phyloP scores from a whole-genome alignment of 2,888 invertebrate genomes.

The Coenonympha arcania region DNA sequence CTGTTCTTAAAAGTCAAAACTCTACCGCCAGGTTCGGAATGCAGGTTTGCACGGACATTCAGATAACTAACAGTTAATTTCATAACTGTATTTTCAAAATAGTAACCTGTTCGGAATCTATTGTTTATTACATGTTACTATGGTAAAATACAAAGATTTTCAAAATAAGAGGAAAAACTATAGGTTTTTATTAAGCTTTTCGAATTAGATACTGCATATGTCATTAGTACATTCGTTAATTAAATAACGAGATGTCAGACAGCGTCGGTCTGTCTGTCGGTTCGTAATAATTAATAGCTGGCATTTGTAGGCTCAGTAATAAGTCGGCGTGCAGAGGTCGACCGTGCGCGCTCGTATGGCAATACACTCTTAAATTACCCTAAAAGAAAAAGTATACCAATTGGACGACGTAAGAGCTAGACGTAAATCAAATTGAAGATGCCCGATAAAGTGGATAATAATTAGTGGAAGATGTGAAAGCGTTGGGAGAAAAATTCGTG shows the following conservation, averaged over 20 bases:
- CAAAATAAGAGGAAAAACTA: no score
- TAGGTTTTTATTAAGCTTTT: no score
- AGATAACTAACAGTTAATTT: no score
- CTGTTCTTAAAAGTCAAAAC: no score
- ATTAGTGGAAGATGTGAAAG: constrained; percentile 74
- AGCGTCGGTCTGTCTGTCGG: constrained; percentile 31
- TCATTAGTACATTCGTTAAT: constrained; percentile 36
- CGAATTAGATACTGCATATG: constrained; percentile 15
- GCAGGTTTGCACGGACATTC: no score
- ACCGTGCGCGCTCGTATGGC: constrained; percentile 32
- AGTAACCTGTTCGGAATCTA: no score
- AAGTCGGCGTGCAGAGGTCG: constrained; percentile 40
- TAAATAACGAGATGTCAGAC: constrained; percentile 37
- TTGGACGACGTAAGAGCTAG: constrained; percentile 65
- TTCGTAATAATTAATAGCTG: constrained; percentile 34
- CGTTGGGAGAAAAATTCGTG: constrained; percentile 74
- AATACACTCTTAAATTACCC: constrained; percentile 42
- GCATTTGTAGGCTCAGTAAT: constrained; percentile 28
- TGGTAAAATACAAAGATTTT: no score
- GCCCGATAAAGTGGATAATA: constrained; percentile 74
- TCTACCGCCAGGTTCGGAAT: no score
- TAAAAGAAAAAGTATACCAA: constrained; percentile 72
- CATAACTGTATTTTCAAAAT: no score
- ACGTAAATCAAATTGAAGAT: constrained; percentile 75
- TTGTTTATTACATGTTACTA: no score